Evolutionary conservation across 2,113 vertebrate species (phyloP).

Genomic region (Alosa alosa): DNA sequence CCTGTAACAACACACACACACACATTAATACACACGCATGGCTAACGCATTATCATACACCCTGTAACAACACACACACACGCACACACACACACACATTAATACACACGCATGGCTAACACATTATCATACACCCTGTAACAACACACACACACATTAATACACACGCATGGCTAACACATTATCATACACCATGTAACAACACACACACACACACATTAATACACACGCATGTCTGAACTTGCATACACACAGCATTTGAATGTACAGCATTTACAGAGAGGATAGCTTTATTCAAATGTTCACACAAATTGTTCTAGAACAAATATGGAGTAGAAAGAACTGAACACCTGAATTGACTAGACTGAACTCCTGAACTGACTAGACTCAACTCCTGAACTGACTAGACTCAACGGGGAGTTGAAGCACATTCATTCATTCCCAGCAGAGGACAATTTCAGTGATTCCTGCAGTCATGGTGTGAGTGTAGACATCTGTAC

Average conservation of each 20-base stretch:
- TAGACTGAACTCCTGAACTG: too few species aligned
- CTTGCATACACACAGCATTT: too few species aligned
- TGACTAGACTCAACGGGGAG: not conserved
- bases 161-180: not conserved
- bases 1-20: not conserved
- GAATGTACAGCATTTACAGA: not conserved
- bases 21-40: not conserved
- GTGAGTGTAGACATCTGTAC: too few species aligned
- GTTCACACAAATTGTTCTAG: not conserved
- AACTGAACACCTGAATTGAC: too few species aligned
- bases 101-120: not conserved
- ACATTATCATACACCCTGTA: too few species aligned
- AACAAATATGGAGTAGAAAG: not conserved
- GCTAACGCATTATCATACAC: not conserved
- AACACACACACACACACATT: too few species aligned
- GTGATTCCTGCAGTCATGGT: too few species aligned
- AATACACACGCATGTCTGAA: not conserved
- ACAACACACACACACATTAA: not conserved
- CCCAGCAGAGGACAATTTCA: too few species aligned
- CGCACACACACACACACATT: not conserved
- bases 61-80: not conserved
- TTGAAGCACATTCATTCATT: not conserved
- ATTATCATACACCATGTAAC: not conserved
- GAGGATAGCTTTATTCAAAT: not conserved
- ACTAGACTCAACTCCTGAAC: not conserved